Evolutionary conservation across 2,888 invertebrate species (phyloP), one percentile per base, ranked within the genome.

Genomic region (Nomada lathburiana): DNA sequence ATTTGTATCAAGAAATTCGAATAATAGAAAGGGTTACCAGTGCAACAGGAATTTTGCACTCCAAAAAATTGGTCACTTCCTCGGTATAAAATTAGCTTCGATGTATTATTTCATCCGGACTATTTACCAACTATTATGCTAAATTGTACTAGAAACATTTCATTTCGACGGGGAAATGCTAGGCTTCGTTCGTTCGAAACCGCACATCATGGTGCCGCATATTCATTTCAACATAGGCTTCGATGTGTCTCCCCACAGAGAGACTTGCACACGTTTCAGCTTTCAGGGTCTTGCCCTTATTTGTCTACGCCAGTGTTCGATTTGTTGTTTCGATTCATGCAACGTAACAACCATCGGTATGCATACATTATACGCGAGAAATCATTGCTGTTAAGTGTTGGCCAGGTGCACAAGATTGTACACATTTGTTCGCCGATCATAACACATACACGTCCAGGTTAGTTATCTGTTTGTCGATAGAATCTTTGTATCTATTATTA

Each of bases 281-380:
- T 44, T 52, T 57, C 78, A 75, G 68, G 75, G 78, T 36, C 75
- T 64, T 69, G 3, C 44, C 75, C 78, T 20, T 79, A 64, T 75
- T 69, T 55, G 78, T 53, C 10, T 50, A 9, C 47, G 13, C n/a
- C 47, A 42, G 20, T 52, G 36, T 65, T 52, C 68, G 16, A 69
- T 23, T 47, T 52, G 62, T 55, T 53, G 18, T 67, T 20, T 52
- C 29, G 29, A 77, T 74, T 74, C 74, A 50, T 36, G 29, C 18
- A 44, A 62, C 74, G 75, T n/a, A 69, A 75, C 57, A 29, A 60
- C 16, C 20, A 42, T 55, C 26, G 74, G 42, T 10, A 63, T 55
- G 63, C 60, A 55, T n/a, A n/a, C 50, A 50, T 59, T 23, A 63
- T 42, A 52, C 36, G 26, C 44, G 59, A 76, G 64, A 70, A 76